These are phyloP conservation scores for Epinotia brunnichana DNA, from an alignment of 2,888 invertebrate species.

Conservation along the genomic window DNA sequence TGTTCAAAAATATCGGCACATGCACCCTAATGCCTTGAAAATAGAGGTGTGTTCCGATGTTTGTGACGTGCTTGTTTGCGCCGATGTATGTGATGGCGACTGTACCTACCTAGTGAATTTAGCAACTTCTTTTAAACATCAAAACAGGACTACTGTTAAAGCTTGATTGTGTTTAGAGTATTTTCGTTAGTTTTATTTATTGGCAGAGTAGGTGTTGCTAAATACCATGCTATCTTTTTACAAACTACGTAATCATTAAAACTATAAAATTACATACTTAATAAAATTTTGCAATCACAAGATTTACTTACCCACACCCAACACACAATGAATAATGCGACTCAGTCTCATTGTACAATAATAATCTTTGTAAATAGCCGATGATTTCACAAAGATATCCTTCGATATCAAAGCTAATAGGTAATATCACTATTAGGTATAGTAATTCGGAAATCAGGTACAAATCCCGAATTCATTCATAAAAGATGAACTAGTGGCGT, in stretches of 20 bases:
- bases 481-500: neutral
- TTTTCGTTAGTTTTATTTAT: no score
- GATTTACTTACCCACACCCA: neutral
- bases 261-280: neutral
- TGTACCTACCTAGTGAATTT: no score
- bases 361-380: neutral
- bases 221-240: no score
- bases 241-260: neutral
- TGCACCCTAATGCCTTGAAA: no score
- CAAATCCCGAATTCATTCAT: neutral
- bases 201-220: no score
- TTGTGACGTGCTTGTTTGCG: no score
- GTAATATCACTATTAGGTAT: neutral
- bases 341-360: neutral
- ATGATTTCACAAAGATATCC: neutral
- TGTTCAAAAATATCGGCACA: no score
- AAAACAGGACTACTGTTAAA: no score
- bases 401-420: neutral
- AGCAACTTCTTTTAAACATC: no score
- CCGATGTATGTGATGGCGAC: no score
- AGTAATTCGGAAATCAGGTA: neutral
- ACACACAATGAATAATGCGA: neutral
- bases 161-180: no score
- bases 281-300: neutral
- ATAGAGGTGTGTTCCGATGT: no score